phyloP scores from a whole-genome alignment of 1,140 invertebrate species.

The Drosophila dunni region DNA sequence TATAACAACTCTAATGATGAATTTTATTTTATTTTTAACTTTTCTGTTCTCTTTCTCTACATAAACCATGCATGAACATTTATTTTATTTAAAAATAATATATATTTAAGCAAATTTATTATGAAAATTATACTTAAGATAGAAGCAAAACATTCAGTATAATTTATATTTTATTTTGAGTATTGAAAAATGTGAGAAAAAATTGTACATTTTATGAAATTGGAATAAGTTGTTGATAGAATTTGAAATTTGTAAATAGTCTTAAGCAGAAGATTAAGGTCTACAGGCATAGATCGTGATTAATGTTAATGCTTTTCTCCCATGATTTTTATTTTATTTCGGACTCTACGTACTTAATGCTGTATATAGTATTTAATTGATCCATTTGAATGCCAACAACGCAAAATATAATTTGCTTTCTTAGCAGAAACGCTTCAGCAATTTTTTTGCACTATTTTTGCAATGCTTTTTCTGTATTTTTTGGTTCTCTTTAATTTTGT shows the following conservation, averaged over 20 bases:
- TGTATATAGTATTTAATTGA: conserved; percentile 19
- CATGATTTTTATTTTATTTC: conserved; percentile 16
- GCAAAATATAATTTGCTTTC: conserved; percentile 72
- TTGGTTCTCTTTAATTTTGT: conserved; percentile 11
- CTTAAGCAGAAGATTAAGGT: conserved; percentile 10
- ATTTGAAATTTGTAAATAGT: conserved; percentile 14
- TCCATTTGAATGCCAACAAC: conserved; percentile 72
- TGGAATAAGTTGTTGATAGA: background rate
- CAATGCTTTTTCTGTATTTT: conserved; percentile 7
- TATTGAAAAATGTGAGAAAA: background rate
- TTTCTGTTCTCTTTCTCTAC: conserved; percentile 21
- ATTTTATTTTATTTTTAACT: conserved; percentile 58
- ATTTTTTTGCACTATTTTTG: conserved; percentile 35
- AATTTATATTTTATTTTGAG: background rate
- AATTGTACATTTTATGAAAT: too few species aligned
- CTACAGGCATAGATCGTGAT: conserved; percentile 1
- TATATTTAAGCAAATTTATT: background rate
- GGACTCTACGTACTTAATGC: conserved; percentile 11
- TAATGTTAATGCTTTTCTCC: conserved; percentile 16
- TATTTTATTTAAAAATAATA: background rate
- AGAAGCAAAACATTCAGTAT: background rate
- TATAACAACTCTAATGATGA: conserved; percentile 65
- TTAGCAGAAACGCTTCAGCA: conserved; percentile 46
- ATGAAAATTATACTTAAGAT: conserved; percentile 16
- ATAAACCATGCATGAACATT: conserved; percentile 30